These are phyloP conservation scores for Oryctolagus cuniculus DNA, from an alignment of 2,113 vertebrate genomes.

Conservation along the genomic window mOryCun1.1 NC_091432.1:68740501-68741000, in stretches of 20 bases:
- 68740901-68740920: slow-evolving; percentile 20
- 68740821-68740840: slow-evolving; percentile 25
- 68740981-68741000: not conserved
- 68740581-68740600: slow-evolving; percentile 91
- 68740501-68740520: not conserved
- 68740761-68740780: slow-evolving; percentile 51
- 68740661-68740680: slow-evolving; percentile 98
- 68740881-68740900: not conserved
- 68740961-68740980: not conserved
- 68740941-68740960: not conserved
- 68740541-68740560: slow-evolving; percentile 49
- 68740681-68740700: slow-evolving; percentile 96
- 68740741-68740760: slow-evolving; percentile 38
- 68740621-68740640: slow-evolving; percentile 96
- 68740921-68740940: slow-evolving; percentile 28
- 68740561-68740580: not conserved
- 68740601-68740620: slow-evolving; percentile 96
- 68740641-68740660: slow-evolving; percentile 97
- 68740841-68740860: not conserved
- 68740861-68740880: slow-evolving; percentile 42
- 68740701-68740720: slow-evolving; percentile 86
- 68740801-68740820: slow-evolving; percentile 39
- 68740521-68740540: not conserved
- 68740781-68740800: not conserved
- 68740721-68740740: slow-evolving; percentile 1